Conservation (phyloP, 2,888 invertebrate species). For the Aspidiotus rigidus region DNA sequence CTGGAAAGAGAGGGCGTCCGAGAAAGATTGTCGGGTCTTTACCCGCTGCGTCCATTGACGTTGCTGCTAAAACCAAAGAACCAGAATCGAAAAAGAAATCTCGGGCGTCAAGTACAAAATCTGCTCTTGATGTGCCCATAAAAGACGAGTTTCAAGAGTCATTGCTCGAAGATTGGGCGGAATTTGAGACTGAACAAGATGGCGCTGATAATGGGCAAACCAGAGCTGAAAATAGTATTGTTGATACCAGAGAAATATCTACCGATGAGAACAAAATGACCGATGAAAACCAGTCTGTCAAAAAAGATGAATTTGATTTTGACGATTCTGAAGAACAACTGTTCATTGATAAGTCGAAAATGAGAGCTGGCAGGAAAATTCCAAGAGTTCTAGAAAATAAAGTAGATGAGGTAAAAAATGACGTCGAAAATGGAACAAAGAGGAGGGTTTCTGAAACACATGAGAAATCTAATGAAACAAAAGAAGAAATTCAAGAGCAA, state of each 20-base stretch:
- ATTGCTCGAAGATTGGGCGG: conserved; percentile 68
- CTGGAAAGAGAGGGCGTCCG: not conserved
- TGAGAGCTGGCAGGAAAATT: conserved; percentile 20
- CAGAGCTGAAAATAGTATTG: conserved; percentile 37
- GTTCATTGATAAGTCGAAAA: conserved; percentile 28
- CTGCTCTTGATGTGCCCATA: not conserved
- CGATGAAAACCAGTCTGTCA: conserved; percentile 39
- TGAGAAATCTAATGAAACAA: too few species aligned
- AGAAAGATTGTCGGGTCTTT: not conserved
- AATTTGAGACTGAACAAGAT: conserved; percentile 46
- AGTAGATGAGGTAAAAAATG: not conserved
- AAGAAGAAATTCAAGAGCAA: too few species aligned
- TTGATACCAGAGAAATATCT: conserved; percentile 32
- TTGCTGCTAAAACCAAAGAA: conserved; percentile 39
- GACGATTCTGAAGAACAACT: conserved; percentile 46
- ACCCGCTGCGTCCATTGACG: not conserved
- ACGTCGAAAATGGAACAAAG: not conserved
- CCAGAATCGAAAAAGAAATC: conserved; percentile 45
- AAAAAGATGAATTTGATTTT: conserved; percentile 67
- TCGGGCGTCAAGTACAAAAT: conserved; percentile 25
- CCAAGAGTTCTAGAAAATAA: conserved; percentile 12
- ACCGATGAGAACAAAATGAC: conserved; percentile 36
- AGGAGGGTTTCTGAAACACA: too few species aligned
- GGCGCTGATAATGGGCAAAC: conserved; percentile 41
- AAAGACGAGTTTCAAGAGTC: conserved; percentile 28